Conservation (phyloP, 2,888 invertebrate genomes). For the Hedychridium roseum region DNA sequence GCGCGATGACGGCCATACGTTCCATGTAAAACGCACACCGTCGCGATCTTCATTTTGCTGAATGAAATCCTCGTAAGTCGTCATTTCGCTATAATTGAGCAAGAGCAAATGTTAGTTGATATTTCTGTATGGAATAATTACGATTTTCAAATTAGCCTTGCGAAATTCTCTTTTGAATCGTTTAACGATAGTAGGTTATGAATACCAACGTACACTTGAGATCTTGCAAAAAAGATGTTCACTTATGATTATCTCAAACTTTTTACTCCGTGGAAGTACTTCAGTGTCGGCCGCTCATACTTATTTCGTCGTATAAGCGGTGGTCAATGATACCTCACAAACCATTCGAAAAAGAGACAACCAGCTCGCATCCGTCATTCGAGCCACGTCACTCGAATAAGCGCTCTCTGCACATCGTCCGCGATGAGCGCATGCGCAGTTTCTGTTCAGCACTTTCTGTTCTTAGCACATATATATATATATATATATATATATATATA, state of each 20-base stretch:
- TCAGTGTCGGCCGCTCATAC: conserved; percentile 18
- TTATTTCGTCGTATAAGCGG: too few relatives aligned
- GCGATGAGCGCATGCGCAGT: too few relatives aligned
- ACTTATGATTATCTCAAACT: neutral
- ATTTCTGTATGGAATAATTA: neutral
- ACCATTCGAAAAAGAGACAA: conserved; percentile 9
- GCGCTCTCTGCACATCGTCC: too few relatives aligned
- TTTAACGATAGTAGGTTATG: too few relatives aligned
- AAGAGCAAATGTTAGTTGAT: neutral
- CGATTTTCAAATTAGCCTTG: neutral
- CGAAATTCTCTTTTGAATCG: too few relatives aligned
- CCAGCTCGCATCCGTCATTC: conserved; percentile 32
- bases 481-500: too few relatives aligned
- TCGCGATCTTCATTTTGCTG: conserved; percentile 97
- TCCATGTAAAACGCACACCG: conserved; percentile 98
- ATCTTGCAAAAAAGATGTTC: neutral
- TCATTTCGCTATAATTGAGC: conserved; percentile 68
- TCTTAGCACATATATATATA: too few relatives aligned
- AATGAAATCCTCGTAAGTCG: conserved; percentile 95
- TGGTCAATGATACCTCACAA: conserved; percentile 13
- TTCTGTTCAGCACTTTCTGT: too few relatives aligned
- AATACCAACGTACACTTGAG: neutral
- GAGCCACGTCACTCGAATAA: conserved; percentile 39
- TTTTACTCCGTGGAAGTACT: neutral
- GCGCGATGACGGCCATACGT: conserved; percentile 97